Percentiles rank a stretch among this genome's conserved stretches.
phyloP scores from a whole-genome alignment of 2,888 invertebrate species.

The Dolichomitus sp. region DNA sequence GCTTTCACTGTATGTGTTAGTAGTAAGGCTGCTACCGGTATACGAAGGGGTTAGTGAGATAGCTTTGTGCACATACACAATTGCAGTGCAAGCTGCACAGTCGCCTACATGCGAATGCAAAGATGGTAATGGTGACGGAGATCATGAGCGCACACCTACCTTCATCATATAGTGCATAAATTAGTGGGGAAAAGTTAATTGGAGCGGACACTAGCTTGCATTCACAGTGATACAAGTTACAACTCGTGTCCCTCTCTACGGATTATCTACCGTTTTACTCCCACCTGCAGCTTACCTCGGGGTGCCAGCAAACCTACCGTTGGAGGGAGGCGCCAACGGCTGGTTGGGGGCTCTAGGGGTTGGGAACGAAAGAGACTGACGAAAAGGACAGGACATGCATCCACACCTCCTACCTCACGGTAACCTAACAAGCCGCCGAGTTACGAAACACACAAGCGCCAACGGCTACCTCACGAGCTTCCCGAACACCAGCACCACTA shows the following conservation, averaged over 20 bases:
- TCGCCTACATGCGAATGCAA: background rate
- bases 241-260: slow-evolving; percentile 64
- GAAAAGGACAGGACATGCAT: slow-evolving; percentile 46
- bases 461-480: slow-evolving; percentile 33
- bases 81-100: slow-evolving; percentile 33
- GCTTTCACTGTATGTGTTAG: slow-evolving; percentile 33
- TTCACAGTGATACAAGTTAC: slow-evolving; percentile 83
- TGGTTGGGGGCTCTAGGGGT: slow-evolving; percentile 25
- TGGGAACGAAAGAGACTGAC: slow-evolving; percentile 31
- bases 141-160: slow-evolving; percentile 66
- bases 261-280: slow-evolving; percentile 1
- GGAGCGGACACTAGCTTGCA: slow-evolving; percentile 83
- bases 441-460: slow-evolving; percentile 54
- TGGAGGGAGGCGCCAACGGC: slow-evolving; percentile 2
- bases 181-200: slow-evolving; percentile 86
- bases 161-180: slow-evolving; percentile 78
- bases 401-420: slow-evolving; percentile 66
- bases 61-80: slow-evolving; percentile 40
- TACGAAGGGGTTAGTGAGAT: slow-evolving; percentile 18
- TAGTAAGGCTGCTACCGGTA: slow-evolving; percentile 26
- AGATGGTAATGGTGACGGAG: slow-evolving; percentile 52
- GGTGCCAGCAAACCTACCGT: background rate
- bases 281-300: background rate
- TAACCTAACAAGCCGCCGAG: slow-evolving; percentile 62
- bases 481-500: slow-evolving; percentile 61